Conservation (phyloP, 2,888 invertebrate genomes). For the Noctua janthe region DNA sequence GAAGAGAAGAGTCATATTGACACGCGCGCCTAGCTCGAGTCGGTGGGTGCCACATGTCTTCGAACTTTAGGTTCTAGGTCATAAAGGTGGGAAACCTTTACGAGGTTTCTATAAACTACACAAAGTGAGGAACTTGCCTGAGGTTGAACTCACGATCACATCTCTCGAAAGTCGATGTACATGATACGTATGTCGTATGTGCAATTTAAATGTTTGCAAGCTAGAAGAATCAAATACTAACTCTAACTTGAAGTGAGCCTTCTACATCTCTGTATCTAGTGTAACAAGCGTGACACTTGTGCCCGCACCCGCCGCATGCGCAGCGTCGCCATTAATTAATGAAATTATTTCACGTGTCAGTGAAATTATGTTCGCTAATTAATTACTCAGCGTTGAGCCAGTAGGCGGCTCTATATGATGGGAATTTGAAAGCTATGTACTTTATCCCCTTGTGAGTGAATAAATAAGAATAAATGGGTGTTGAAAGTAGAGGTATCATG, state of each 20-base stretch:
- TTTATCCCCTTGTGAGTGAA: slow-evolving; percentile 7
- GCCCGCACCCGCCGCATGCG: slow-evolving; percentile 51
- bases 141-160: not conserved
- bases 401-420: slow-evolving; percentile 33
- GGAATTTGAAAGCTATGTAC: slow-evolving; percentile 43
- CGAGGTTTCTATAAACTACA: not conserved
- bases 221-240: not conserved
- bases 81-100: not conserved
- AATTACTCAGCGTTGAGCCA: slow-evolving; percentile 40
- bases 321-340: slow-evolving; percentile 61
- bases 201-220: not conserved
- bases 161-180: not conserved
- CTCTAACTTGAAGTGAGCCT: slow-evolving; percentile 5
- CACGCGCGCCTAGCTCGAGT: not conserved
- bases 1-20: not conserved
- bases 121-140: not conserved
- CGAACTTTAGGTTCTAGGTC: not conserved
- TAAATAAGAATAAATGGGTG: not conserved
- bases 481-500: slow-evolving; percentile 7
- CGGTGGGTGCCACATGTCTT: not conserved
- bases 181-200: not conserved
- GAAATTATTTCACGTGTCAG: slow-evolving; percentile 62
- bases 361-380: slow-evolving; percentile 51
- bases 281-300: slow-evolving; percentile 59
- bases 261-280: not conserved